These are phyloP conservation scores for Cistogaster globosa DNA, from an alignment of 2,888 invertebrate genomes.

Conservation along the genomic window DNA sequence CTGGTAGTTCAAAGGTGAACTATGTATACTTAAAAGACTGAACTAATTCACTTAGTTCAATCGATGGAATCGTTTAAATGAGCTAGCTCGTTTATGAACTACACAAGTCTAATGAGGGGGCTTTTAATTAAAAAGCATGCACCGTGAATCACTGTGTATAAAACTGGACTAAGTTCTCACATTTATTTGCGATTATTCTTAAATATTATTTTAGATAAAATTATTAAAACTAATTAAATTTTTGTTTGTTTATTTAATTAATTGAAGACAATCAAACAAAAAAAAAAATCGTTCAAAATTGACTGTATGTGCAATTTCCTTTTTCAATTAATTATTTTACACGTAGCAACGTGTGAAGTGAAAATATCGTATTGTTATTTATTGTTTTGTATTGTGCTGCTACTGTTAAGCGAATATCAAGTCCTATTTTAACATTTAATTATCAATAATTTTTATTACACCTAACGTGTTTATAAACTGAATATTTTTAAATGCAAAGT, in stretches of 20 bases:
- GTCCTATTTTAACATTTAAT: slow-evolving; percentile 43
- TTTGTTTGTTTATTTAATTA: not conserved
- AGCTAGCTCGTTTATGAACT: too few species aligned
- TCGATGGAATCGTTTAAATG: too few species aligned
- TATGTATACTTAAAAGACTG: too few species aligned
- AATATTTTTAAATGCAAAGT: not conserved
- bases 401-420: not conserved
- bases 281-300: slow-evolving; percentile 50
- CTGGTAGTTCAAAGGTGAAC: too few species aligned
- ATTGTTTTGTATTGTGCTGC: slow-evolving; percentile 29
- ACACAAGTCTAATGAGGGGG: too few species aligned
- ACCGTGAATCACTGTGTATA: too few species aligned
- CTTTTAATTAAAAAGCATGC: too few species aligned
- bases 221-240: not conserved
- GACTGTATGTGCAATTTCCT: slow-evolving; percentile 47
- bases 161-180: too few species aligned
- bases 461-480: slow-evolving; percentile 52
- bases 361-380: slow-evolving; percentile 14
- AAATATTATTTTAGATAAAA: too few species aligned
- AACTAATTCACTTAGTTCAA: too few species aligned
- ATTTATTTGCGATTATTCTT: too few species aligned
- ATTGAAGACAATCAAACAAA: slow-evolving; percentile 30
- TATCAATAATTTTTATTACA: slow-evolving; percentile 62
- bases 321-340: slow-evolving; percentile 51
- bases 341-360: slow-evolving; percentile 35